A percentile compares a stretch with the other conserved stretches of the same genome.
Conservation (phyloP, 2,888 invertebrate genomes). For the Drosophila robusta region DNA sequence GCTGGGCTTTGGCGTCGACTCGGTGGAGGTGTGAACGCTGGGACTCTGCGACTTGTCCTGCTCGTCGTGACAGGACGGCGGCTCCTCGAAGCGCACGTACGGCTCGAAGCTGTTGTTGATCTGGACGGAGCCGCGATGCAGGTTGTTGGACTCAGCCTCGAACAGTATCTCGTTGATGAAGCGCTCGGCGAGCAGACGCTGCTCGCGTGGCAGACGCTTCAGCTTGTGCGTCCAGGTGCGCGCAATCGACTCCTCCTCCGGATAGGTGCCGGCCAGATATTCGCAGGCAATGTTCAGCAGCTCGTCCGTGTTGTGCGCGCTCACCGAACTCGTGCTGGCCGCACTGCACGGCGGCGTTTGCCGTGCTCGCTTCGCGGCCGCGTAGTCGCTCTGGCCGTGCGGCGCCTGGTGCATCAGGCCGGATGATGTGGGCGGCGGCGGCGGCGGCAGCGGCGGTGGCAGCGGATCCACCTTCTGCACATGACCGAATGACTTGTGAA, state of each 20-base stretch:
- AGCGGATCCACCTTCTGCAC: slow-evolving; percentile 66
- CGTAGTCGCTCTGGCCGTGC: slow-evolving; percentile 49
- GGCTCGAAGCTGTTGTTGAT: slow-evolving; percentile 83
- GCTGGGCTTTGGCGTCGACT: slow-evolving; percentile 62
- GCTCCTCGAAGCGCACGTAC: slow-evolving; percentile 79
- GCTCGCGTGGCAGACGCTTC: slow-evolving; percentile 79
- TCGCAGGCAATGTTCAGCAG: slow-evolving; percentile 81
- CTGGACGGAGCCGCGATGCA: slow-evolving; percentile 83
- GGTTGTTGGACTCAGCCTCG: slow-evolving; percentile 82
- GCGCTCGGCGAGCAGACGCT: slow-evolving; percentile 82
- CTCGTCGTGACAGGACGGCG: slow-evolving; percentile 62
- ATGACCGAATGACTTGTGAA: slow-evolving; percentile 81
- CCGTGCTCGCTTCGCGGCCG: slow-evolving; percentile 46
- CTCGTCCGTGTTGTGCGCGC: slow-evolving; percentile 73
- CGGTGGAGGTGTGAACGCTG: slow-evolving; percentile 76
- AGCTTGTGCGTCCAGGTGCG: slow-evolving; percentile 83
- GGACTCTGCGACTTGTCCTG: slow-evolving; percentile 82
- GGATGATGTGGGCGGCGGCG: slow-evolving; percentile 20
- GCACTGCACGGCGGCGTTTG: slow-evolving; percentile 55
- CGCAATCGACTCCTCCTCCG: slow-evolving; percentile 82
- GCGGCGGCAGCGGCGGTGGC: slow-evolving; percentile 50
- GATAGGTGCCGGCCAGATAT: slow-evolving; percentile 78
- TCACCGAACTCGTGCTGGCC: slow-evolving; percentile 29
- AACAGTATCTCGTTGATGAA: slow-evolving; percentile 84
- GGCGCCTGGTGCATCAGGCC: slow-evolving; percentile 30